Conservation (phyloP, 2,113 vertebrate genomes). For the Brienomyrus brachyistius region DNA sequence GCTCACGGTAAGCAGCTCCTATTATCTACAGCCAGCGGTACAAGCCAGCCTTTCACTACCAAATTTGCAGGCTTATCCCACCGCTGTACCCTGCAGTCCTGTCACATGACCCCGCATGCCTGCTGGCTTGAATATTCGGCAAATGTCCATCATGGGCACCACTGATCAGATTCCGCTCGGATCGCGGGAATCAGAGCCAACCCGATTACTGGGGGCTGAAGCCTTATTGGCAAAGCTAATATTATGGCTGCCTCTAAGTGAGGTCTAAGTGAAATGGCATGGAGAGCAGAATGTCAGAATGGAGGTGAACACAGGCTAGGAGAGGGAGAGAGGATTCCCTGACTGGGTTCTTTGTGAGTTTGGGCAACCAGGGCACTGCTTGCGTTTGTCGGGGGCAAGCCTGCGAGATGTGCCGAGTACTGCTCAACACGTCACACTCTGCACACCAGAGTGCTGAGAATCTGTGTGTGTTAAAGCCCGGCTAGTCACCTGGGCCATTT, state of each 20-base stretch:
- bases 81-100: constrained; percentile 53
- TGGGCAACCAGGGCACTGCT: background rate
- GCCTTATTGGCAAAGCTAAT: constrained; percentile 72
- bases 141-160: constrained; percentile 27
- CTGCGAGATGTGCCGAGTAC: background rate
- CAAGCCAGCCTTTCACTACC: constrained; percentile 52
- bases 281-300: constrained; percentile 47
- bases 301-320: constrained; percentile 30
- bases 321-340: background rate
- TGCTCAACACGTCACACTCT: background rate
- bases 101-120: constrained; percentile 36
- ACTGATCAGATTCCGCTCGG: background rate
- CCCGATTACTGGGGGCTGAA: constrained; percentile 68
- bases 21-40: constrained; percentile 56
- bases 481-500: background rate
- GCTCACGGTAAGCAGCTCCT: constrained; percentile 48
- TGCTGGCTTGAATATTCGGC: constrained; percentile 69
- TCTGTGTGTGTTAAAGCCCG: background rate
- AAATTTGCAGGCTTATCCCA: constrained; percentile 55
- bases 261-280: constrained; percentile 69
- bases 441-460: background rate
- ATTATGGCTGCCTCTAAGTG: constrained; percentile 59
- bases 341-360: background rate
- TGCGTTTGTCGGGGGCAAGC: background rate
- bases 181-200: constrained; percentile 30